phyloP scores from a whole-genome alignment of 1,140 invertebrate genomes.

The Mylabris phalerata region DNA sequence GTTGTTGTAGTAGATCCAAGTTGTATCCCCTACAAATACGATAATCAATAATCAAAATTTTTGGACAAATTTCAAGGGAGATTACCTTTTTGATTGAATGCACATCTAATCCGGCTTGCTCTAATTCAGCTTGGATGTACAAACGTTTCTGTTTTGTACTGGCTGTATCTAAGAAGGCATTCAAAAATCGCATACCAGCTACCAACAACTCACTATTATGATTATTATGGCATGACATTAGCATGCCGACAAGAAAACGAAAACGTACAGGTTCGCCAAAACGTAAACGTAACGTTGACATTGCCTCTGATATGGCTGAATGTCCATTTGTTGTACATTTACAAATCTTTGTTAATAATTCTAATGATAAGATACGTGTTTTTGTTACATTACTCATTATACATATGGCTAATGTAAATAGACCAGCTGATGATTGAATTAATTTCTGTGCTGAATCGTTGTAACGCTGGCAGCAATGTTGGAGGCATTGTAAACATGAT shows the following conservation, averaged over 20 bases:
- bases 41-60: constrained; percentile 42
- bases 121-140: constrained; percentile 84
- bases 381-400: constrained; percentile 80
- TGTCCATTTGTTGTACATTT: constrained; percentile 64
- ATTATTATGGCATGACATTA: constrained; percentile 60
- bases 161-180: constrained; percentile 70
- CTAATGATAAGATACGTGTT: constrained; percentile 72
- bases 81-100: constrained; percentile 61
- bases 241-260: constrained; percentile 80
- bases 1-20: constrained; percentile 43
- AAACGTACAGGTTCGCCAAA: constrained; percentile 90
- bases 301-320: constrained; percentile 77
- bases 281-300: constrained; percentile 78
- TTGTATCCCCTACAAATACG: constrained; percentile 16
- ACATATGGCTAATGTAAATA: constrained; percentile 80
- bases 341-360: constrained; percentile 71
- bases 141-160: constrained; percentile 67
- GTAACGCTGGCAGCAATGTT: constrained; percentile 67
- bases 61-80: background rate
- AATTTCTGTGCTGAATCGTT: constrained; percentile 66
- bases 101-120: constrained; percentile 74
- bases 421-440: constrained; percentile 69
- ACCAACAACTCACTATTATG: constrained; percentile 61
- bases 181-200: constrained; percentile 79
- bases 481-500: constrained; percentile 81